A percentile compares a stretch with the other conserved stretches of the same genome.
Evolutionary conservation across 1,140 invertebrate genomes (phyloP).

Genomic region (Neodiprion virginianus): DNA sequence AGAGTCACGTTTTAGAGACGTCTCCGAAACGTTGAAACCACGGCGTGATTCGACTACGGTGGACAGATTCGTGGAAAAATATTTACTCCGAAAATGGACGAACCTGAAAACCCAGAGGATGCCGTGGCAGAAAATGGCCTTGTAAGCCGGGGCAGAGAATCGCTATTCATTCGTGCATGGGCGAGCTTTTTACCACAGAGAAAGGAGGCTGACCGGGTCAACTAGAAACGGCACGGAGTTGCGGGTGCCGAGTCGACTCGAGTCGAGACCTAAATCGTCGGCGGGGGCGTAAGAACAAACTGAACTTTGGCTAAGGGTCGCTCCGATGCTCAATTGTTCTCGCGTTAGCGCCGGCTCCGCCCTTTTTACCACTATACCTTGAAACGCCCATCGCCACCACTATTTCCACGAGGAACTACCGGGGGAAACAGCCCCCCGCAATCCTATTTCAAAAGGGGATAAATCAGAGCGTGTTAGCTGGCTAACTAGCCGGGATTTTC

Average conservation of each 20-base stretch:
- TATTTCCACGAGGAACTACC: neutral
- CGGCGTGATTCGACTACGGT: too few species aligned
- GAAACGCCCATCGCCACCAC: neutral
- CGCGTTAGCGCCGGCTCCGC: neutral
- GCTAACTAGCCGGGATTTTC: neutral
- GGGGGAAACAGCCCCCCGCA: neutral
- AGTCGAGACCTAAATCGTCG: neutral
- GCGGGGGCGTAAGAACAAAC: neutral
- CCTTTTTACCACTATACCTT: slow-evolving; percentile 5
- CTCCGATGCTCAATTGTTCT: slow-evolving; percentile 7
- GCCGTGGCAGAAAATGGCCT: too few species aligned
- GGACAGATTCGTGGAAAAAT: too few species aligned
- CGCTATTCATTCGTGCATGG: too few species aligned
- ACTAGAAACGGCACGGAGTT: neutral
- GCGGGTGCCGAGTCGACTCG: neutral
- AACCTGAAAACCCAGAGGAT: too few species aligned
- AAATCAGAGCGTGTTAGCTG: neutral
- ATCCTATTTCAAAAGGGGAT: neutral
- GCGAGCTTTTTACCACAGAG: too few species aligned
- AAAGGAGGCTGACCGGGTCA: neutral
- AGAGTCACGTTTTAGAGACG: too few species aligned
- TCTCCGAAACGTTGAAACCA: too few species aligned
- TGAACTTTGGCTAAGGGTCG: slow-evolving; percentile 6
- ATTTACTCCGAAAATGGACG: too few species aligned
- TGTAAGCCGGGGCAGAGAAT: too few species aligned